A percentile compares a stretch with the other conserved stretches of the same genome.
Evolutionary conservation across 2,888 invertebrate genomes (phyloP).

Genomic region (Trissoscelio sp.): DNA sequence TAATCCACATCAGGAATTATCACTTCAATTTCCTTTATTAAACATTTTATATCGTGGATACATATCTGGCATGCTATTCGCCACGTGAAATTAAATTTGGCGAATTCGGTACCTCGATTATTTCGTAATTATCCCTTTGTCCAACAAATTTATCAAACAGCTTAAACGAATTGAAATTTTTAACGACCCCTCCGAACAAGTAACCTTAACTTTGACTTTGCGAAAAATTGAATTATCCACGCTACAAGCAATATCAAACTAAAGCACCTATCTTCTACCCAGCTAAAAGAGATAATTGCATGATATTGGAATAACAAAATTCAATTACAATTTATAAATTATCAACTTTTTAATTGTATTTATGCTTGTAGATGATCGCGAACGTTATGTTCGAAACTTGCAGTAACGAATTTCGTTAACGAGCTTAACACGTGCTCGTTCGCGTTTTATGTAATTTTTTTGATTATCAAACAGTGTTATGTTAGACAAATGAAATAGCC

Average conservation of each 20-base stretch:
- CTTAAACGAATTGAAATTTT: conserved; percentile 39
- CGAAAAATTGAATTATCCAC: conserved; percentile 50
- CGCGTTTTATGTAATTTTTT: too few relatives aligned
- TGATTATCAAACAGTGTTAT: too few relatives aligned
- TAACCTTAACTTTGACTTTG: conserved; percentile 45
- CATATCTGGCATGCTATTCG: conserved; percentile 5
- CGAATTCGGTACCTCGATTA: conserved; percentile 38
- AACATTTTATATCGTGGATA: conserved; percentile 30
- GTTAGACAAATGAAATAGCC: too few relatives aligned
- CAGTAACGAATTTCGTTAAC: background rate
- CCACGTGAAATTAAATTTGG: conserved; percentile 28
- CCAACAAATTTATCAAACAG: conserved; percentile 25
- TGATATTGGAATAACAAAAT: conserved; percentile 51
- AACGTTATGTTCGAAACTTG: conserved; percentile 3
- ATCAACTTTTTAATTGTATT: conserved; percentile 48
- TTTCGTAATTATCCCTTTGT: conserved; percentile 42
- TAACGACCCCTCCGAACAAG: conserved; percentile 21
- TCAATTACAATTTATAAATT: conserved; percentile 46
- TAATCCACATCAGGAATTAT: conserved; percentile 45
- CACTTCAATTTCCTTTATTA: conserved; percentile 51
- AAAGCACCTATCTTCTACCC: conserved; percentile 14
- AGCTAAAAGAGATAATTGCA: conserved; percentile 34
- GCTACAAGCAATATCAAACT: conserved; percentile 24
- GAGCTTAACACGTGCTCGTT: conserved; percentile 9
- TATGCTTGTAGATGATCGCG: conserved; percentile 15